Evolutionary conservation across 92 coral and sea anemone genomes (phyloP).

Genomic region (Chrysogorgia sp.): DNA sequence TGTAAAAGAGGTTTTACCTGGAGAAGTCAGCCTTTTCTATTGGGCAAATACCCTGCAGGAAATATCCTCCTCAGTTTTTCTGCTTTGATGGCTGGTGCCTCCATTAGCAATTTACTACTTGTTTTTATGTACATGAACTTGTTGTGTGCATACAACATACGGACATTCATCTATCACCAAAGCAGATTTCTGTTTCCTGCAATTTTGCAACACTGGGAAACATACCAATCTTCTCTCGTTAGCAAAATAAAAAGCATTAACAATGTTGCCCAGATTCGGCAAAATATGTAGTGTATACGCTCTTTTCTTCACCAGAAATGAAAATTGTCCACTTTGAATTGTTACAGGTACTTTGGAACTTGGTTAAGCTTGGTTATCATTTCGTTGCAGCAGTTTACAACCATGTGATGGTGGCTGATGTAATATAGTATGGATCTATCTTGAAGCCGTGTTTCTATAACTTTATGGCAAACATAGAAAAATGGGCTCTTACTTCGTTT

Average conservation of each 20-base stretch:
- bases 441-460: too few species aligned
- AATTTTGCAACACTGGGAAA: constrained; percentile 36
- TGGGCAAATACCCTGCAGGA: constrained; percentile 20
- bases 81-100: constrained; percentile 21
- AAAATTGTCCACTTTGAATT: constrained; percentile 53
- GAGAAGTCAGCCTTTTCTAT: constrained; percentile 33
- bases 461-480: too few species aligned
- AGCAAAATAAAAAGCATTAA: constrained; percentile 12
- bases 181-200: constrained; percentile 48
- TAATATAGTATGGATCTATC: too few species aligned
- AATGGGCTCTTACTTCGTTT: too few species aligned
- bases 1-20: constrained; percentile 34
- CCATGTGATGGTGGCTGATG: too few species aligned
- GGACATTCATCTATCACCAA: constrained; percentile 32
- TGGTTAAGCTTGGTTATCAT: too few species aligned
- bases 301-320: constrained; percentile 47
- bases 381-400: too few species aligned
- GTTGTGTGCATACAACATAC: constrained; percentile 19
- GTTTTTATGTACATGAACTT: constrained; percentile 12
- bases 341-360: constrained; percentile 33
- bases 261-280: constrained; percentile 38
- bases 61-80: constrained; percentile 28
- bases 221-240: constrained; percentile 33
- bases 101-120: constrained; percentile 13
- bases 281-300: constrained; percentile 46